Conservation (phyloP, 2,113 vertebrate genomes). For the Choloepus hoffmanni region DNA sequence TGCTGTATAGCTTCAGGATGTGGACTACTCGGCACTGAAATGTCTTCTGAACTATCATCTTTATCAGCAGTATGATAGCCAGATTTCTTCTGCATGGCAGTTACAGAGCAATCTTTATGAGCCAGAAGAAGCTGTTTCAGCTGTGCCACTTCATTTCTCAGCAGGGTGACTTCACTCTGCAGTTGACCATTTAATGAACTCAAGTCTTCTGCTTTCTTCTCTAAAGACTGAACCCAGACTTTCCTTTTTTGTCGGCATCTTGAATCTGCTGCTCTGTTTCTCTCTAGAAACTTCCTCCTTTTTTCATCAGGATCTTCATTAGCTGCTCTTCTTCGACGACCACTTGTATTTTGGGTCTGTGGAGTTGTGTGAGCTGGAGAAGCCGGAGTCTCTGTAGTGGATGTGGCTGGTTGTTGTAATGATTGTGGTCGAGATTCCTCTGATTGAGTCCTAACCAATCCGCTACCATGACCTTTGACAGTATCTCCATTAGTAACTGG, state of each 20-base stretch:
- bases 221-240: conserved; percentile 97
- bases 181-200: conserved; percentile 93
- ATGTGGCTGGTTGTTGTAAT: conserved; percentile 97
- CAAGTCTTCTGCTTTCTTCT: conserved; percentile 97
- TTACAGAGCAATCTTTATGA: conserved; percentile 99
- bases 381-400: conserved; percentile 91
- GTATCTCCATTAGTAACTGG: conserved; percentile 96
- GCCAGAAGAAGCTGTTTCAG: conserved; percentile 99
- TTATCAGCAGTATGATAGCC: conserved; percentile 97
- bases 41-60: conserved; percentile 97
- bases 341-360: conserved; percentile 94
- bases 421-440: conserved; percentile 93
- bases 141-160: conserved; percentile 99
- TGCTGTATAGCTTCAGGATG: conserved; percentile 97
- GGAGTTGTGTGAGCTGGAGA: conserved; percentile 88
- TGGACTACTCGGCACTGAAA: conserved; percentile 96
- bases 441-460: conserved; percentile 88
- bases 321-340: conserved; percentile 92
- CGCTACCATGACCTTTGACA: conserved; percentile 91
- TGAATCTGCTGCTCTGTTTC: conserved; percentile 94
- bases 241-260: conserved; percentile 92
- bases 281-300: too few species aligned
- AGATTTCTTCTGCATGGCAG: conserved; percentile 99
- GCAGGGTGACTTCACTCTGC: conserved; percentile 99
- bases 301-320: too few species aligned